These are phyloP conservation scores for Amblyjoppa proteus DNA, from an alignment of 2,888 invertebrate species.

Conservation along the genomic window DNA sequence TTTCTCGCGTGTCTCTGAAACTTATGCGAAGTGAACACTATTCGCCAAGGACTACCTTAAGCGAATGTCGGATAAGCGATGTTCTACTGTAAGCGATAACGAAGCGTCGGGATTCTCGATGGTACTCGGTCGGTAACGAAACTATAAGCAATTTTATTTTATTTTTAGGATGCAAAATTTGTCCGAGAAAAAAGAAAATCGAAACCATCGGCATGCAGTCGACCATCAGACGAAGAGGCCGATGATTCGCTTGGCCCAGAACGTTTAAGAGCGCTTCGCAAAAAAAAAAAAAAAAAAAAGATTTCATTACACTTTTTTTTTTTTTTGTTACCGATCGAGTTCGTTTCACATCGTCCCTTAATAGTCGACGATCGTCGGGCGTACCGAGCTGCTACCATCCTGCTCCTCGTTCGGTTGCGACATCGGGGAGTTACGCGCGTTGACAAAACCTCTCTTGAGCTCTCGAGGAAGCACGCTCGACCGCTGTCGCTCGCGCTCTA, in stretches of 20 bases:
- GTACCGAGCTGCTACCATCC: conserved; percentile 48
- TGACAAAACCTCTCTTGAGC: background rate
- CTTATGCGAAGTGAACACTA: no score
- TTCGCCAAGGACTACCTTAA: no score
- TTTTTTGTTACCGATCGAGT: no score
- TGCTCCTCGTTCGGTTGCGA: conserved; percentile 50
- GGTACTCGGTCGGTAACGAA: no score
- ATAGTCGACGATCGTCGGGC: conserved; percentile 16
- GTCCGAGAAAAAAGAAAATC: background rate
- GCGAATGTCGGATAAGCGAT: no score
- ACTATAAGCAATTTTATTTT: background rate
- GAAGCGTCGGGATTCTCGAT: no score
- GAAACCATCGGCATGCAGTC: background rate
- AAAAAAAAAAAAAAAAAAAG: background rate
- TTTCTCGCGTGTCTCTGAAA: no score
- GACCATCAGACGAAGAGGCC: background rate
- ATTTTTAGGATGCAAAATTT: background rate
- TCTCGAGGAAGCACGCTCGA: conserved; percentile 44
- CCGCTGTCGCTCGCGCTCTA: conserved; percentile 15
- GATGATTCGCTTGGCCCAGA: background rate
- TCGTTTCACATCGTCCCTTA: background rate
- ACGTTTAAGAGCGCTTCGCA: background rate
- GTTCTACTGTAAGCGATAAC: no score
- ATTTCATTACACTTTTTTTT: no score
- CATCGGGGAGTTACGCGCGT: conserved; percentile 17